phyloP scores from a whole-genome alignment of 2,888 invertebrate genomes.

The Sceliomorpha sp. region DNA sequence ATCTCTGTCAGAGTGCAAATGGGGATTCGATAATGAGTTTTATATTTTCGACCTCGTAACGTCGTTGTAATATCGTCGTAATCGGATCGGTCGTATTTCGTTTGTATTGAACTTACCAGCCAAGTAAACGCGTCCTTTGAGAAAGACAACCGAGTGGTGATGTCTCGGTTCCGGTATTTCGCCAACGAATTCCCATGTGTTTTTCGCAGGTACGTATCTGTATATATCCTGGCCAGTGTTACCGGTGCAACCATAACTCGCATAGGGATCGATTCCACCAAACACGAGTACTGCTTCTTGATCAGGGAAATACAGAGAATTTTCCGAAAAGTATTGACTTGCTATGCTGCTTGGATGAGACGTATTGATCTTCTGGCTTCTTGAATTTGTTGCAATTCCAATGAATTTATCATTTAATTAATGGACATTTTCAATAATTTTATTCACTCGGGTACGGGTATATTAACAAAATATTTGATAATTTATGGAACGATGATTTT shows the following conservation, averaged over 20 bases:
- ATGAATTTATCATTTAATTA: no score
- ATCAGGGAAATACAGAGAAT: constrained; percentile 83
- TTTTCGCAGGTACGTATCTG: constrained; percentile 83
- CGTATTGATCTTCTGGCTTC: no score
- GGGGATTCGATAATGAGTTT: constrained; percentile 26
- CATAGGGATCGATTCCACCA: constrained; percentile 86
- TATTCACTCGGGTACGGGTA: no score
- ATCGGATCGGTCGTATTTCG: constrained; percentile 8
- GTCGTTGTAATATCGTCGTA: constrained; percentile 7
- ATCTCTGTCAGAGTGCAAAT: constrained; percentile 24
- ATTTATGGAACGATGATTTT: no score
- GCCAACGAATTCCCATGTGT: constrained; percentile 86
- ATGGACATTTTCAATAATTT: no score
- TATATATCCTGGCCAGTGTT: constrained; percentile 85
- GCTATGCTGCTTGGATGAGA: constrained; percentile 1
- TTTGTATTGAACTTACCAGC: constrained; percentile 81
- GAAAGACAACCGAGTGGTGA: constrained; percentile 85
- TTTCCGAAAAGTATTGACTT: constrained; percentile 81
- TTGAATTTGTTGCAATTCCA: no score
- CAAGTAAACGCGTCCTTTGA: constrained; percentile 85
- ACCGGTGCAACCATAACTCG: constrained; percentile 81
- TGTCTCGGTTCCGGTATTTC: constrained; percentile 86
- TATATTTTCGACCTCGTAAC: constrained; percentile 15
- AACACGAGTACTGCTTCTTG: constrained; percentile 85
- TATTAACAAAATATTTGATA: no score